Evolutionary conservation across 1,140 invertebrate genomes (phyloP).

Genomic region (Cherax destructor): DNA sequence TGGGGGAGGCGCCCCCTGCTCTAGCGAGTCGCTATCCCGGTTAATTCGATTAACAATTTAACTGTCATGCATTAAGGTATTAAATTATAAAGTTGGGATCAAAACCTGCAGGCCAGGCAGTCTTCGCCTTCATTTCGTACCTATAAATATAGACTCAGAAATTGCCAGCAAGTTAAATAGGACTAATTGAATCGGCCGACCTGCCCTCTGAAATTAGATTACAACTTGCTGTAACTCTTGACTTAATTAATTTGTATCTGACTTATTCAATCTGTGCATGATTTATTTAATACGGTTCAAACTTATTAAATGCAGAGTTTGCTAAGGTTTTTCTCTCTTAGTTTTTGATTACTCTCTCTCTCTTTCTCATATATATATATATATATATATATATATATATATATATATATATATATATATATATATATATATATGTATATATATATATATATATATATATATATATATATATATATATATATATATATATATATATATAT

Average conservation of each 20-base stretch:
- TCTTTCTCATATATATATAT: too few species aligned
- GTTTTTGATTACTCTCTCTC: too few species aligned
- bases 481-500: too few species aligned
- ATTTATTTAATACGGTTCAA: constrained; percentile 33
- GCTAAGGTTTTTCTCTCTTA: too few species aligned
- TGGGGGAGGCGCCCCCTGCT: not conserved
- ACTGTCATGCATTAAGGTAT: constrained; percentile 17
- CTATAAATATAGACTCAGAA: constrained; percentile 50
- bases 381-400: too few species aligned
- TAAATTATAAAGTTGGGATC: constrained; percentile 35
- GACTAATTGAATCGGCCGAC: constrained; percentile 45
- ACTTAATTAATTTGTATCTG: constrained; percentile 56
- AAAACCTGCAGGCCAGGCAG: constrained; percentile 5
- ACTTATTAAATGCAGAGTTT: not conserved
- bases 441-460: too few species aligned
- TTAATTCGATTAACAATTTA: constrained; percentile 13
- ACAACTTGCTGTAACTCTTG: constrained; percentile 48
- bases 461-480: too few species aligned
- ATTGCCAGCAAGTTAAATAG: constrained; percentile 58
- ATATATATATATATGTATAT: too few species aligned
- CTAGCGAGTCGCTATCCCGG: too few species aligned
- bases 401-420: too few species aligned
- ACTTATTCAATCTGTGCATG: constrained; percentile 52
- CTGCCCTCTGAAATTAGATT: constrained; percentile 44
- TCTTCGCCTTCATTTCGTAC: constrained; percentile 18